phyloP scores from a whole-genome alignment of 2,888 invertebrate genomes.

The Strigamia transsilvanica region DNA sequence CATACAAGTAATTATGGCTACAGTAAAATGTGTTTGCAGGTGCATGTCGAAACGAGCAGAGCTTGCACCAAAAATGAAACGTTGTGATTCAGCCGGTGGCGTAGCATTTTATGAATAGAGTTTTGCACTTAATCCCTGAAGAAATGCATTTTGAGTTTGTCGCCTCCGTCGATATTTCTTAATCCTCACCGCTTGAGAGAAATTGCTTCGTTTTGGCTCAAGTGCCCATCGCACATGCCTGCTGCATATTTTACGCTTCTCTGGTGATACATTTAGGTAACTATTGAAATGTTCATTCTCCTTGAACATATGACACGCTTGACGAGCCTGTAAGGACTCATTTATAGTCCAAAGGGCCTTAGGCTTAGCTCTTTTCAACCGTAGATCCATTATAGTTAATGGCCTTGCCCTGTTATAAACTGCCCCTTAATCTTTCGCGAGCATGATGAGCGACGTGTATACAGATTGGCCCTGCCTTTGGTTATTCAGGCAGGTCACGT shows the following conservation, averaged over 20 bases:
- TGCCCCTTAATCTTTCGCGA: slow-evolving; percentile 28
- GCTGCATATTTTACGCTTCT: slow-evolving; percentile 45
- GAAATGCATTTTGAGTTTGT: slow-evolving; percentile 35
- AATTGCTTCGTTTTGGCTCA: slow-evolving; percentile 42
- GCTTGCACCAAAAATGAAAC: not conserved
- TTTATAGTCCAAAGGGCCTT: slow-evolving; percentile 38
- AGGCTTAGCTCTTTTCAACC: slow-evolving; percentile 36
- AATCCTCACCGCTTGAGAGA: slow-evolving; percentile 35
- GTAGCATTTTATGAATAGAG: not conserved
- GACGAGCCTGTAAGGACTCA: slow-evolving; percentile 46
- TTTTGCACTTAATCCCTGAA: slow-evolving; percentile 4
- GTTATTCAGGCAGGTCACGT: slow-evolving; percentile 14
- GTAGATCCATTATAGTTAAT: slow-evolving; percentile 48
- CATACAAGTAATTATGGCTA: not conserved
- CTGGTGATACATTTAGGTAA: slow-evolving; percentile 47
- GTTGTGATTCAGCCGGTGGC: not conserved
- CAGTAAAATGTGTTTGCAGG: not conserved
- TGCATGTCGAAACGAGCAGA: not conserved
- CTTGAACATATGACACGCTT: slow-evolving; percentile 31
- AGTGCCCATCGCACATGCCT: slow-evolving; percentile 46
- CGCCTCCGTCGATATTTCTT: slow-evolving; percentile 29
- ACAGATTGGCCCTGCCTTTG: slow-evolving; percentile 35
- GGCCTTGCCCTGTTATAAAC: slow-evolving; percentile 37
- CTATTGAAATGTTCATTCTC: slow-evolving; percentile 37
- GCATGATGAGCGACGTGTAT: slow-evolving; percentile 47